Conservation (phyloP, 2,797 vertebrate species). For the Syngnathus acus region DNA sequence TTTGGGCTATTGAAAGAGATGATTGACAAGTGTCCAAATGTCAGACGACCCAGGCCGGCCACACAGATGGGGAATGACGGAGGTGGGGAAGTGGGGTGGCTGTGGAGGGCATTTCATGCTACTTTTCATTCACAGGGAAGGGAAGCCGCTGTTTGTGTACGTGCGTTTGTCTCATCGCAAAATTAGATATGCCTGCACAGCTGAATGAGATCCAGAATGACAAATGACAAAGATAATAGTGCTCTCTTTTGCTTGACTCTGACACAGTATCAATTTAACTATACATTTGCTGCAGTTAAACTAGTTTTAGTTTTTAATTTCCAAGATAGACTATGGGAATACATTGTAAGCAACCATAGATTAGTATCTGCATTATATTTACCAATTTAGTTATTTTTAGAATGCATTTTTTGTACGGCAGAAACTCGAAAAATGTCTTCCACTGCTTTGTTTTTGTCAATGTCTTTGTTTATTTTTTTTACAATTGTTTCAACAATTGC, state of each 20-base stretch:
- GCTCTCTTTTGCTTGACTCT: neutral
- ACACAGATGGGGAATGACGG: slow-evolving; percentile 40
- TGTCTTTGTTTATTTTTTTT: too few relatives aligned
- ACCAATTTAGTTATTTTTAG: too few relatives aligned
- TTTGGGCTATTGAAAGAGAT: slow-evolving; percentile 71
- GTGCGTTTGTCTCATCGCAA: neutral
- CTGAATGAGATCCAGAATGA: neutral
- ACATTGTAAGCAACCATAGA: too few relatives aligned
- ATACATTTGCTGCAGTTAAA: too few relatives aligned
- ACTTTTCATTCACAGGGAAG: slow-evolving; percentile 44
- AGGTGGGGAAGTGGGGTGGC: too few relatives aligned
- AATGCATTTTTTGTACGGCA: too few relatives aligned
- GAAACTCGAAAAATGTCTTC: too few relatives aligned
- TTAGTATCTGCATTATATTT: too few relatives aligned
- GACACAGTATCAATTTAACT: neutral
- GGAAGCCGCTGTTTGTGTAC: slow-evolving; percentile 22
- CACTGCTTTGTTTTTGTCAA: too few relatives aligned
- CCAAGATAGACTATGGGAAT: too few relatives aligned
- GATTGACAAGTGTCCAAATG: slow-evolving; percentile 76
- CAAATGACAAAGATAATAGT: neutral
- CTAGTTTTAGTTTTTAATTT: too few relatives aligned
- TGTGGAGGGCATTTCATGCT: slow-evolving; percentile 45
- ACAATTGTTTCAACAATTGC: too few relatives aligned
- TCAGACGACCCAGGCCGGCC: slow-evolving; percentile 67
- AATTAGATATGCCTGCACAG: neutral